Base-by-base conservation (phyloP, 1,140 invertebrate genomes). In the Drosophila seguyi region DNA sequence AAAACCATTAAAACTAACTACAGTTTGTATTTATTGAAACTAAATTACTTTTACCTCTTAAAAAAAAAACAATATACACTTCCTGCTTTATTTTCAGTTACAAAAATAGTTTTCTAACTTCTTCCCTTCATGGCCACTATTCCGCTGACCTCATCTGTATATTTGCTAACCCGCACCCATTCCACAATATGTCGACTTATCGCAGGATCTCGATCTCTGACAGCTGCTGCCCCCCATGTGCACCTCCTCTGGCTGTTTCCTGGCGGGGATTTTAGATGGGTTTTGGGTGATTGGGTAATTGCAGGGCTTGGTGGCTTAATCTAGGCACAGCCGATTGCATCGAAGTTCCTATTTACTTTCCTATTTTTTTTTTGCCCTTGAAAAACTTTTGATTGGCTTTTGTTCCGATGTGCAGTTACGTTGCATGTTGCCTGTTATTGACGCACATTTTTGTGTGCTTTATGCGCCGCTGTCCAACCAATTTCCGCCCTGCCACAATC, bases 371-470 rank as follows among this genome's bases (percentile, higher is more conserved):
- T 62, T 62, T 44, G 18, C 45, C 42, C 45, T 62, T 45, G 63
- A 59, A 62, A 62, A 86, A 88, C 58, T 86, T 86, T 88, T 79
- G 76, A 86, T 86, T 86, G 83, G 84, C 75, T 86, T 88, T 82
- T 81, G 74, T 73, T 78, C 58, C 48, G 31, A 53, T 53, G 50
- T 20, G 48, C 36, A 22, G 20, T 58, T 38, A 63, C 31, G 66
- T 63, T 81, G 69, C 58, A 36, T 41, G 75, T 55, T 73, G 62
- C 71, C 63, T 75, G 82, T 74, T 83, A 87, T 87, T 87, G 83
- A 88, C 80, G 84, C 75, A 69, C 65, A 80, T 87, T 88, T 68
- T 69, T 88, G 75, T 83, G 66, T 87, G 76, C 76, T 87, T 87
- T 87, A 87, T 88, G 86, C 68, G 42, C 48, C 60, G 68, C 73